Evolutionary conservation across 1,140 invertebrate species (phyloP), one percentile per base, ranked within the genome.

Genomic region (Ostrea denselamellosa): DNA sequence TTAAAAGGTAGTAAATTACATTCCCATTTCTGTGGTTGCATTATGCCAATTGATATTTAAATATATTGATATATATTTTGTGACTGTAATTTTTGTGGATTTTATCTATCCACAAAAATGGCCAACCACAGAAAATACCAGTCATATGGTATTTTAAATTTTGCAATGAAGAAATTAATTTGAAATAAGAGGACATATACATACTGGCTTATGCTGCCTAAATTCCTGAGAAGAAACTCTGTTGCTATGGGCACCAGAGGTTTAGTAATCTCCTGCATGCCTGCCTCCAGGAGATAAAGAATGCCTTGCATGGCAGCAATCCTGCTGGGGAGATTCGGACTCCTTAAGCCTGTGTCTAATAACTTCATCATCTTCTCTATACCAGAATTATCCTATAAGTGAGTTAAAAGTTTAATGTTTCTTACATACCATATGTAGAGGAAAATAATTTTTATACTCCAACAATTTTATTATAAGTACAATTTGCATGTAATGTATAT

Each of bases 231-330:
- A 90, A 97, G 96, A 91, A 97, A 97, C 88, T 97, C 96, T 52
- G 96, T 95, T 71, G 96, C 95, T 71, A 96, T 93, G 22, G 96
- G 96, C 87, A 97, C 94, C 83, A 97, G 93, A 83, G 96, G 92
- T 89, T 96, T 95, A 25, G 88, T 92, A 14, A 93, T 84, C 19
- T 95, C 94, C 83, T 91, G 90, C 65, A 94, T 91, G 51, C 93
- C 91, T 86, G 93, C 90, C 90, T 97, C 96, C 96, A 98, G 94
- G 77, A 98, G 93, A 93, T 97, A 98, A 8, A 98, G 94, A n/a
- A 97, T 94, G 1, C 97, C 97, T 93, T 97, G 96, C 25, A 98
- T 93, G 52, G 96, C 96, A 14, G 96, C 96, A 62, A 97, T 96
- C 92, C 96, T 96, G 19, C 96, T 96, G 2, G 97, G 95, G 14